These are phyloP conservation scores for Ditylenchus dipsaci DNA, from an alignment of 1,140 invertebrate genomes.

Conservation along the genomic window DNA sequence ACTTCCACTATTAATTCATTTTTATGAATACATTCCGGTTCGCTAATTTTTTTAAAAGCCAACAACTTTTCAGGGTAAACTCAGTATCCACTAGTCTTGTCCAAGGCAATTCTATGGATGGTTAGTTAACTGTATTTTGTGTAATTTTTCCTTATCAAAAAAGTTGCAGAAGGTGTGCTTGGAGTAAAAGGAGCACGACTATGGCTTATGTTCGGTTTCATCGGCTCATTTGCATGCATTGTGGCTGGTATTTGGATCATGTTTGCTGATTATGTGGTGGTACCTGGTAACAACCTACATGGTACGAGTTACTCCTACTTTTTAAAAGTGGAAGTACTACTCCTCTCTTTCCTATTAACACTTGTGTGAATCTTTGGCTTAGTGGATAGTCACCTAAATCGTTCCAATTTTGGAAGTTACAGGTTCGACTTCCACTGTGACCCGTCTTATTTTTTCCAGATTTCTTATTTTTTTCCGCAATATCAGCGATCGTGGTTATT, in stretches of 20 bases:
- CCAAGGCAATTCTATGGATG: constrained; percentile 68
- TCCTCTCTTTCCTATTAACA: constrained; percentile 78
- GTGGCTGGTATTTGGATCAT: constrained; percentile 93
- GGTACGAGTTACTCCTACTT: constrained; percentile 71
- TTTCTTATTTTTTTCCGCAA: too few species aligned
- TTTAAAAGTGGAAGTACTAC: constrained; percentile 60
- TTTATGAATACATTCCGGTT: too few species aligned
- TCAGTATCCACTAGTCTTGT: constrained; percentile 89
- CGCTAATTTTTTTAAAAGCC: too few species aligned
- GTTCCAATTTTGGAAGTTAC: constrained; percentile 51
- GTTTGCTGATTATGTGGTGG: constrained; percentile 66
- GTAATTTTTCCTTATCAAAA: too few species aligned
- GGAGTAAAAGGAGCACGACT: constrained; percentile 78
- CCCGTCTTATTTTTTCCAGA: too few species aligned
- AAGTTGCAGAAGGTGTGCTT: constrained; percentile 70
- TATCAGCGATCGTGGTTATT: too few species aligned
- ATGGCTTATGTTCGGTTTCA: constrained; percentile 94
- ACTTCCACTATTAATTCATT: too few species aligned
- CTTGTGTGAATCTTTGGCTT: constrained; percentile 68
- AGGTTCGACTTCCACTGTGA: too few species aligned
- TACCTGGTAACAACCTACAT: constrained; percentile 44
- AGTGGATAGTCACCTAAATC: constrained; percentile 60
- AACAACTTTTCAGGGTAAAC: constrained; percentile 77
- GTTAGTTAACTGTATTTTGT: too few species aligned
- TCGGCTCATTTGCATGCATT: constrained; percentile 87